Evolutionary conservation across 2,888 invertebrate genomes (phyloP), one percentile per base, ranked within the genome.

Genomic region (Dicycla oo): DNA sequence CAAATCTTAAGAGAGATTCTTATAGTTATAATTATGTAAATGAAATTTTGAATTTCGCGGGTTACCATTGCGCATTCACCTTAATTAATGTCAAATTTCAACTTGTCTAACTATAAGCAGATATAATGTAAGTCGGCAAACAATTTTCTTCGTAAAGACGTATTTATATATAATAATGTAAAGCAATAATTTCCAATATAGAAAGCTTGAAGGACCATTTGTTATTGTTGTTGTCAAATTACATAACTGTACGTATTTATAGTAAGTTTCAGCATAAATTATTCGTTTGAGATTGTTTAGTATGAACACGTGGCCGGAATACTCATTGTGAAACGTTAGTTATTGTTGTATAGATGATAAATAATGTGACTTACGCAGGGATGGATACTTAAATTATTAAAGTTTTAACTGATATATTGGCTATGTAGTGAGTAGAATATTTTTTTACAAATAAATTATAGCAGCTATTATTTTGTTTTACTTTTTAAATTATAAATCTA

Each of bases 391-490:
- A 96, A 96, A 95, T 96, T 96, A 96, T 96, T 95, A 94, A 95
- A 96, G 95, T 94, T 95, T 94, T 95, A 96, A 96, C 95, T 95
- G 96, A 95, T 95, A 96, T 96, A 96, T 96, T 97, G 96, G 97
- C 97, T 97, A 97, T 96, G 96, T 97, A 97, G 96, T 96, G 95
- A 95, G 97, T 97, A 97, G 97, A 96, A 96, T 97, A 97, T 97
- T 97, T 97, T 97, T 97, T 97, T 97, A 97, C 97, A 96, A 97
- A 97, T 97, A 97, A 97, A 97, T 94, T 94, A 95, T 96, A 96
- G 96, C 96, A 96, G 96, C 96, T 96, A 96, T 66, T 76, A 75
- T 82, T 83, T 79, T 79, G 83, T 91, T 91, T 89, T 86, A 80
- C 71, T 82, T 56, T 53, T 58, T 0, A 23, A n/a, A 53, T 23